Evolutionary conservation across 1,140 invertebrate genomes (phyloP), one percentile per base, ranked within the genome.

Genomic region (Lepeophtheirus salmonis): DNA sequence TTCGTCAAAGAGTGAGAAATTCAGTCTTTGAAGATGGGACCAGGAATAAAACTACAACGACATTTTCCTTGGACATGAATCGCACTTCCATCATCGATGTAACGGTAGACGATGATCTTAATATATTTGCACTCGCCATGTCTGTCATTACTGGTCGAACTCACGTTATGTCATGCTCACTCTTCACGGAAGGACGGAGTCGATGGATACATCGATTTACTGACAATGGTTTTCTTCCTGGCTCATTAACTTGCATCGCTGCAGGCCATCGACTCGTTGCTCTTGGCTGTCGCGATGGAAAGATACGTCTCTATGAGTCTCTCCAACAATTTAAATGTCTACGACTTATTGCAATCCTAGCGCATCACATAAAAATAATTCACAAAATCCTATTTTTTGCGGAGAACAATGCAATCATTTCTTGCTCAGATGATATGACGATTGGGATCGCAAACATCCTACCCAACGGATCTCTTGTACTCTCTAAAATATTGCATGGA

Each of bases 101-200:
- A 16, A 30, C 55, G 13, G 23, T 57, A 17, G 55, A 57, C 26
- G 55, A 57, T 41, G 55, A 57, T 18, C 26, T 57, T 23, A 57
- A 57, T 20, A 26, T 57, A 1, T 57, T 57, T 21, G 55, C 55
- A 2, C 25, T 57, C 20, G 55, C 55, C 21, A 41, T 41, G 30
- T 41, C 30, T n/a, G 23, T 57, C 22, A 14, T 57, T 2, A 17
- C 23, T n/a, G 55, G 55, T 24, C 23, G 55, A 57, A 20, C 55
- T n/a, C 55, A 57, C 26, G 55, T 57, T 2, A 57, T 57, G 55
- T 57, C 55, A 57, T 57, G 55, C 55, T 26, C 22, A 2, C 55
- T 57, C 25, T 57, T 57, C 25, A 30, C 50, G 50, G n/a, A 12
- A 21, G 50, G n/a, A 52, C 50, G 50, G 4, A 52, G 21, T 17